Evolutionary conservation across 2,797 vertebrate species (phyloP).

Genomic region (Characodon lateralis): DNA sequence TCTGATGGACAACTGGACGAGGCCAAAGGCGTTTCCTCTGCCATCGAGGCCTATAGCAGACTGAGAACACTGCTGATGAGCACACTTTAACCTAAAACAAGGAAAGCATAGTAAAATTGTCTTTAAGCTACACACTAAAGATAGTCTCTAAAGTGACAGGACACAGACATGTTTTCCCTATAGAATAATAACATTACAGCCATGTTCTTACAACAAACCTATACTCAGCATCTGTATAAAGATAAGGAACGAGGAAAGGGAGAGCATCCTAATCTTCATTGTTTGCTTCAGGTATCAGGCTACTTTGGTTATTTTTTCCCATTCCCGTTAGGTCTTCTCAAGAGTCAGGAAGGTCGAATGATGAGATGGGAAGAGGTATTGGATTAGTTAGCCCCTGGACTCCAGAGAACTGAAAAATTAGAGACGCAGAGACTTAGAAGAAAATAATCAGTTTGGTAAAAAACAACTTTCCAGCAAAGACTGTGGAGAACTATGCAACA

Average conservation of each 20-base stretch:
- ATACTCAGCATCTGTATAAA: slow-evolving; percentile 29
- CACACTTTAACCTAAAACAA: slow-evolving; percentile 5
- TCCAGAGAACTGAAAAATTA: slow-evolving; percentile 84
- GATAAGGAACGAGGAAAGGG: not conserved
- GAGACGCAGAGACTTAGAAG: not conserved
- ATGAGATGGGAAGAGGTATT: slow-evolving; percentile 36
- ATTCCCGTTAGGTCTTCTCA: slow-evolving; percentile 59
- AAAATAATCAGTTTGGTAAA: not conserved
- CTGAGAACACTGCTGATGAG: slow-evolving; percentile 11
- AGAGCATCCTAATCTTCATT: slow-evolving; percentile 41
- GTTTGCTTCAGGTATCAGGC: slow-evolving; percentile 56
- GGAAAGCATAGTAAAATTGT: slow-evolving; percentile 12
- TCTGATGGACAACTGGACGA: slow-evolving; percentile 11
- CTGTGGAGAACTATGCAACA: too few relatives aligned
- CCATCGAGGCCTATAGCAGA: slow-evolving; percentile 16
- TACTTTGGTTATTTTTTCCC: slow-evolving; percentile 64
- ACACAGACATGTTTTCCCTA: slow-evolving; percentile 25
- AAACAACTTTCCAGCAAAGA: too few relatives aligned
- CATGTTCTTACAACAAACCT: slow-evolving; percentile 29
- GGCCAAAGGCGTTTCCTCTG: slow-evolving; percentile 3
- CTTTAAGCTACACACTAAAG: slow-evolving; percentile 25
- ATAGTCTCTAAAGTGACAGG: not conserved
- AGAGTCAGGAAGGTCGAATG: slow-evolving; percentile 41
- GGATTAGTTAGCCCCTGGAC: slow-evolving; percentile 82
- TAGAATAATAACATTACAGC: slow-evolving; percentile 19